These are phyloP conservation scores for Pollenia labialis DNA, from an alignment of 2,888 invertebrate species.

Conservation along the genomic window DNA sequence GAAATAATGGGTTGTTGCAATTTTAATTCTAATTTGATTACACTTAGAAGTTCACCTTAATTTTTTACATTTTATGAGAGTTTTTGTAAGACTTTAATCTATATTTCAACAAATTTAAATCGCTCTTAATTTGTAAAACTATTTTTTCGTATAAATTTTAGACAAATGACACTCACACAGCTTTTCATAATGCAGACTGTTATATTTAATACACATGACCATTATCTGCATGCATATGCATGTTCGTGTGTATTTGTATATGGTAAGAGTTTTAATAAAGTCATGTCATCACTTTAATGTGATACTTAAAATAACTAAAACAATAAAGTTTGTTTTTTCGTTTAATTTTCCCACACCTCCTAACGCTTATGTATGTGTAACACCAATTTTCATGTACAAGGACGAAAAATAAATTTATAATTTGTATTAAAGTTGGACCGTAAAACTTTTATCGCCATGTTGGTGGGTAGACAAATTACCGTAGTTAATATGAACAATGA, in stretches of 20 bases:
- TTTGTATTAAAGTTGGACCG: conserved; percentile 47
- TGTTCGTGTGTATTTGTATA: neutral
- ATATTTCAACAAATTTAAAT: conserved; percentile 18
- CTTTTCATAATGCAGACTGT: neutral
- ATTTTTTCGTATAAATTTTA: conserved; percentile 13
- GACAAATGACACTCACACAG: neutral
- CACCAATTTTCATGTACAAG: neutral
- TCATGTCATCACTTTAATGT: conserved; percentile 54
- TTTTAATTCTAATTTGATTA: neutral
- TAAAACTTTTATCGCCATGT: conserved; percentile 48
- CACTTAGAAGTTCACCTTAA: neutral
- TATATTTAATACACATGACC: neutral
- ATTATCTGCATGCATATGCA: neutral
- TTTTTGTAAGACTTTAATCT: conserved; percentile 22
- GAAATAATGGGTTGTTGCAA: neutral
- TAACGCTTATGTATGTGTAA: too few relatives aligned
- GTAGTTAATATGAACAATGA: conserved; percentile 47
- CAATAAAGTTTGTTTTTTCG: conserved; percentile 29
- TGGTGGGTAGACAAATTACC: conserved; percentile 44
- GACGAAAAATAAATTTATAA: conserved; percentile 27
- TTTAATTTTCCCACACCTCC: neutral
- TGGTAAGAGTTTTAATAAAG: conserved; percentile 49
- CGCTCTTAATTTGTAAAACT: conserved; percentile 13
- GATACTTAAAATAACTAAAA: conserved; percentile 52
- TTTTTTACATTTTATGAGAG: neutral